A percentile compares a stretch with the other conserved stretches of the same genome.
Conservation (phyloP, 2,888 invertebrate species). For the Drosophila koepferae region DNA sequence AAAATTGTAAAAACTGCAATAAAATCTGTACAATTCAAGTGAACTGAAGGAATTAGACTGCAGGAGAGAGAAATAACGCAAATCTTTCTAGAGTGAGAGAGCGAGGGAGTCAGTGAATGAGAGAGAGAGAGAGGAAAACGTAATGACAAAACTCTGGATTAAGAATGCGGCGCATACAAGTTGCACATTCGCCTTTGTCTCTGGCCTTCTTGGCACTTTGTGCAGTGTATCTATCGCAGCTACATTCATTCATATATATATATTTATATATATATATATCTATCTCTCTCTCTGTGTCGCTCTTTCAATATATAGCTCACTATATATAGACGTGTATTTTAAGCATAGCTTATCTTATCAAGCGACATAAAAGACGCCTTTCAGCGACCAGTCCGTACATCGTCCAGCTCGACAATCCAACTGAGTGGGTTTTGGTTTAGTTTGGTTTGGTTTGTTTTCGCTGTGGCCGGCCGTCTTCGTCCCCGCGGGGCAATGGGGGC, state of each 20-base stretch:
- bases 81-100: constrained; percentile 41
- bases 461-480: constrained; percentile 31
- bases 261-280: too few species aligned
- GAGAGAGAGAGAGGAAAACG: constrained; percentile 50
- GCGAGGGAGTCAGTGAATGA: too few species aligned
- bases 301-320: background rate
- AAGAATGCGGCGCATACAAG: constrained; percentile 78
- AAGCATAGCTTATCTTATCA: constrained; percentile 80
- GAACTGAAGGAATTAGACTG: constrained; percentile 13
- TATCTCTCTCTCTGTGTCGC: too few species aligned
- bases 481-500: constrained; percentile 71
- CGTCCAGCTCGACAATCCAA: constrained; percentile 65
- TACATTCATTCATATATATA: constrained; percentile 36
- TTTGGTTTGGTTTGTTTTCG: constrained; percentile 47
- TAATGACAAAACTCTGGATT: constrained; percentile 78
- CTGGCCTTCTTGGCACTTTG: constrained; percentile 46
- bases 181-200: constrained; percentile 73
- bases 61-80: constrained; percentile 36
- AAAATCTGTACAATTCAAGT: constrained; percentile 68
- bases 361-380: constrained; percentile 80
- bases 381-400: constrained; percentile 64
- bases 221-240: constrained; percentile 38
- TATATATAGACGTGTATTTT: constrained; percentile 73
- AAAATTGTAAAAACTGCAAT: constrained; percentile 45
- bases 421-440: constrained; percentile 53